Evolutionary conservation across 1,140 invertebrate genomes (phyloP), one percentile per base, ranked within the genome.

Genomic region (Muscidifurax raptorellus): DNA sequence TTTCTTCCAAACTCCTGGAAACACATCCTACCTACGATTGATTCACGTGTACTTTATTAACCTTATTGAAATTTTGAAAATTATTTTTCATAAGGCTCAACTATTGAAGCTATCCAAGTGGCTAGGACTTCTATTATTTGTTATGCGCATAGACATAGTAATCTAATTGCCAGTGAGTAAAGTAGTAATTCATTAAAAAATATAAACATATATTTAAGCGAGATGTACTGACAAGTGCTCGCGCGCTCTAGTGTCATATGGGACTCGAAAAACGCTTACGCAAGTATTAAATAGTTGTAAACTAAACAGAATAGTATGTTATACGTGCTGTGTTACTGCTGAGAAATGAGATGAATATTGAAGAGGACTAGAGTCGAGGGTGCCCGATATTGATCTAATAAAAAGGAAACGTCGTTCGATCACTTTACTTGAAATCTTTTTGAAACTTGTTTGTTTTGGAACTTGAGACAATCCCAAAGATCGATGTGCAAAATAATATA

Each of bases 251-350:
- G 36, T 85, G 59, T 85, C 66, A 40, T 79, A 66, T 36, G 80
- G 80, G 75, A 85, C 74, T 78, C 27, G 80, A 78, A 79, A 85
- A 85, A 85, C 80, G 80, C 84, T 85, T 85, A 85, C 22, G 72
- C 84, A 76, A 85, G 74, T 85, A 85, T 85, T 81, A 84, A 78
- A 80, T 66, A 85, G 72, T 85, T 81, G 64, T 69, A 59, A 80
- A 77, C 27, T 52, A 40, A 78, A 85, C 78, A 82, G 28, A 28
- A 66, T 74, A 80, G 71, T 80, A 84, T 84, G 76, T 81, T 80
- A 81, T 81, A 76, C 78, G 69, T 85, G 64, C 36, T 69, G 79
- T 85, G 64, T 77, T 81, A 81, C 72, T 80, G 76, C 40, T 80
- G 59, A 80, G 25, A 27, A 74, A 74, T 36, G 71, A 72, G 18